phyloP scores from a whole-genome alignment of 2,888 invertebrate genomes.

The Melieria crassipennis region DNA sequence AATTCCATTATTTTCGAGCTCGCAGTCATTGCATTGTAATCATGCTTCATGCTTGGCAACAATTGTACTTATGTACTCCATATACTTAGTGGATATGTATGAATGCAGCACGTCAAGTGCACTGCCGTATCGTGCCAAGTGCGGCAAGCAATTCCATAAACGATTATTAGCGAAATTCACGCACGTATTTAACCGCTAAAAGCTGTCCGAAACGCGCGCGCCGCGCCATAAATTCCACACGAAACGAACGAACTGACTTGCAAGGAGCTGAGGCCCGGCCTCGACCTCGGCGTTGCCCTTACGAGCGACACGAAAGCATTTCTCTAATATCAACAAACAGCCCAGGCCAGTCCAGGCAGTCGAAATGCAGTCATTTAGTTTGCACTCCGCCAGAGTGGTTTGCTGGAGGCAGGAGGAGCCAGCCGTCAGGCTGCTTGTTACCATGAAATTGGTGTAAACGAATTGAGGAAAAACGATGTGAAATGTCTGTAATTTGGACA shows the following conservation, averaged over 20 bases:
- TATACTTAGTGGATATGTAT: too few species aligned
- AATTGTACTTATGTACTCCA: too few species aligned
- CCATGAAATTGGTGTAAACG: constrained; percentile 66
- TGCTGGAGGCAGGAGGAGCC: constrained; percentile 4
- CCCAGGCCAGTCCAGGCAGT: background rate
- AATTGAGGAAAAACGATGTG: constrained; percentile 63
- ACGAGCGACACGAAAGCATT: constrained; percentile 23
- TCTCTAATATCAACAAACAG: constrained; percentile 26
- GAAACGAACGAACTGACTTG: background rate
- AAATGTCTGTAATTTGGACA: constrained; percentile 66
- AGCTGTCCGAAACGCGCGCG: constrained; percentile 23
- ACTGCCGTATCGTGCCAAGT: too few species aligned
- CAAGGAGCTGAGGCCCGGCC: background rate
- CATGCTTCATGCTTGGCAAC: too few species aligned
- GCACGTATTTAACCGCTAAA: constrained; percentile 31
- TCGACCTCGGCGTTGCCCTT: constrained; percentile 3
- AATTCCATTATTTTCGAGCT: too few species aligned
- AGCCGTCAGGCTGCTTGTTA: constrained; percentile 13
- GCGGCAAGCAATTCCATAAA: too few species aligned
- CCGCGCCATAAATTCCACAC: constrained; percentile 25
- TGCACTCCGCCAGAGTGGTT: constrained; percentile 19
- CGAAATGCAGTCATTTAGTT: constrained; percentile 21
- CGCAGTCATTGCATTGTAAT: too few species aligned
- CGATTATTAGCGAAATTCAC: constrained; percentile 27
- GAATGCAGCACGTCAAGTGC: too few species aligned